phyloP scores from a whole-genome alignment of 1,140 invertebrate species.

The Saccostrea glomerata region DNA sequence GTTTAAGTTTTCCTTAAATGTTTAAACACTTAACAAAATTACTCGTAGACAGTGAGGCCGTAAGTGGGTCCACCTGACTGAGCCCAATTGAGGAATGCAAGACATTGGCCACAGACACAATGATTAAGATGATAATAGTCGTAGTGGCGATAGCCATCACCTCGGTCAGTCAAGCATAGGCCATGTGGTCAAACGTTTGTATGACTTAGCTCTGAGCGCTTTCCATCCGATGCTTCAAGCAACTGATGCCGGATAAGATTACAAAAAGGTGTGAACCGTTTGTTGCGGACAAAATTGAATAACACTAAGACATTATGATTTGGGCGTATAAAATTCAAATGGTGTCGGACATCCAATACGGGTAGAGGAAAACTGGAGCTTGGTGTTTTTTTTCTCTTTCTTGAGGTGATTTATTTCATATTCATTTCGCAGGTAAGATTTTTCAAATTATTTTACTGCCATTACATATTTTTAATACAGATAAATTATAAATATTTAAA shows the following conservation, averaged over 20 bases:
- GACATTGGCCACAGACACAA: not conserved
- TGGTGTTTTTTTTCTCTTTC: too few species aligned
- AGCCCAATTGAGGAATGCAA: not conserved
- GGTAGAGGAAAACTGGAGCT: not conserved
- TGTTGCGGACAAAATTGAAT: constrained; percentile 14
- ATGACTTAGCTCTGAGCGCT: not conserved
- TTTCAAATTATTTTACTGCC: too few species aligned
- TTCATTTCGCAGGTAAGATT: too few species aligned
- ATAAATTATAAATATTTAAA: too few species aligned
- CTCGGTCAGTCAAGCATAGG: not conserved
- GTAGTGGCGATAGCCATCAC: constrained; percentile 15
- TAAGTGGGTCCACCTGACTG: not conserved
- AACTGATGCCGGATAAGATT: constrained; percentile 26
- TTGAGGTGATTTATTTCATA: too few species aligned
- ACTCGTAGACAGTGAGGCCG: not conserved
- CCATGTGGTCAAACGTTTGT: constrained; percentile 3
- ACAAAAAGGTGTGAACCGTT: constrained; percentile 1
- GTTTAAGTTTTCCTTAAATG: too few species aligned
- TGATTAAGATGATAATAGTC: constrained; percentile 3
- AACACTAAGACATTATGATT: constrained; percentile 9
- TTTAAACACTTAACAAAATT: too few species aligned
- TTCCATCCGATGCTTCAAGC: constrained; percentile 12
- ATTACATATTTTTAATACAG: too few species aligned
- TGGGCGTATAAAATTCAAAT: constrained; percentile 5
- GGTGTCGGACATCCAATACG: not conserved